Conservation (phyloP, 2,797 vertebrate genomes). For the Spinus olivaceus region DNA sequence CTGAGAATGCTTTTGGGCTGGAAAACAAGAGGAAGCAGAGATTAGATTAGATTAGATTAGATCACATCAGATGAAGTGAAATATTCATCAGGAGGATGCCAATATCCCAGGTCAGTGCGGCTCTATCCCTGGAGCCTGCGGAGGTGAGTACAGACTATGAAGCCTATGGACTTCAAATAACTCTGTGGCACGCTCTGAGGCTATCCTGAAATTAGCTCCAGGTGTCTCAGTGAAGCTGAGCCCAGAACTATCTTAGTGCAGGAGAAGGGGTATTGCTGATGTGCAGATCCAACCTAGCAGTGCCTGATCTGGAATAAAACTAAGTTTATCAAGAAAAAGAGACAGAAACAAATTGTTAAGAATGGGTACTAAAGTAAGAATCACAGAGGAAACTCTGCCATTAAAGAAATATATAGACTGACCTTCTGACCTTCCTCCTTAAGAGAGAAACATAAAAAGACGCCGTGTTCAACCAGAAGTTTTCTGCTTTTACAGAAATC, state of each 20-base stretch:
- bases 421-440: slow-evolving; percentile 45
- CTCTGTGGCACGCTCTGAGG: slow-evolving; percentile 38
- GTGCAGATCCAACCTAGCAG: neutral
- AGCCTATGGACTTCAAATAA: slow-evolving; percentile 67
- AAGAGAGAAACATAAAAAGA: slow-evolving; percentile 43
- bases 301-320: neutral
- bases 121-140: slow-evolving; percentile 57
- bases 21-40: slow-evolving; percentile 30
- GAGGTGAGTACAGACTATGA: slow-evolving; percentile 40
- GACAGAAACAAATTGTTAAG: slow-evolving; percentile 39
- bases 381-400: slow-evolving; percentile 21
- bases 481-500: slow-evolving; percentile 54
- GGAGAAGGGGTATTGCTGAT: neutral
- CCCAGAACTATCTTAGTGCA: neutral
- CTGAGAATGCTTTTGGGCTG: slow-evolving; percentile 3
- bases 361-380: neutral
- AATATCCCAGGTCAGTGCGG: slow-evolving; percentile 44
- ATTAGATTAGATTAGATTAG: slow-evolving; percentile 42
- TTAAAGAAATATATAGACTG: slow-evolving; percentile 30
- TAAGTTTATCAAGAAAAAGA: slow-evolving; percentile 23
- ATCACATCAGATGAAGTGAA: slow-evolving; percentile 54
- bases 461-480: neutral
- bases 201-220: slow-evolving; percentile 68
- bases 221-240: slow-evolving; percentile 41
- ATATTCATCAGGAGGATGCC: slow-evolving; percentile 63